Evolutionary conservation across 2,888 invertebrate species (phyloP), one percentile per base, ranked within the genome.

Genomic region (Capitulum mitella): DNA sequence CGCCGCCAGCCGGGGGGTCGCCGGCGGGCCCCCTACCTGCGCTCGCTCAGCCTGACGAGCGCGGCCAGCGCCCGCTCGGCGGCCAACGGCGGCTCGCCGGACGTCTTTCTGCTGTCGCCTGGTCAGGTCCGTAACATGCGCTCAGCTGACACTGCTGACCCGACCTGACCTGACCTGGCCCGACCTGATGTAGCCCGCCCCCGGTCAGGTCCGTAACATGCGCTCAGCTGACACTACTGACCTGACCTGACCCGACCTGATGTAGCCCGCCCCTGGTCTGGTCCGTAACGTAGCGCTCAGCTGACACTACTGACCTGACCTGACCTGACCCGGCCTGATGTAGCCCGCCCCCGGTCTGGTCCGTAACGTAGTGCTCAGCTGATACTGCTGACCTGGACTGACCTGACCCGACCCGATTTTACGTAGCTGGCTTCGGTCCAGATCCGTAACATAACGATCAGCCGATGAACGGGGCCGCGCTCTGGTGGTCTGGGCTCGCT

Each of bases 21-120:
- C 70, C 70, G 40, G 3, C 70, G 70, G 8, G 22, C 40, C 22
- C 37, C 70, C 37, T 70, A 70, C 70, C 1, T 26, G 37, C 70
- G 70, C 70, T 70, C 70, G 34, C 26, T 37, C 40, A 70, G 70
- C 70, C 70, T 70, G 37, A 19, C 70, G 10, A 70, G 70, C 70
- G 37, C 70, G 37, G 3, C 70, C 26, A 37, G 37, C 70, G 37
- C 6, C 2, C 54, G 19, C 54, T 26, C 26, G n/a, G 16, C 64
- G 19, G 26, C 26, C 37, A 70, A 40, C 70, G 70, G 37, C 70
- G 22, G 70, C 70, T 70, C 70, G 40, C 70, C 70, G 0, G 70
- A 70, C 70, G 32, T 0, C 32, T 1, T 37, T 26, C 40, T 19
- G 1, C 40, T 70, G 10, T 70, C 70, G 26, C 70, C 70, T 5